phyloP scores from a whole-genome alignment of 2,797 vertebrate species.

The Pangasius larnaudii region DNA sequence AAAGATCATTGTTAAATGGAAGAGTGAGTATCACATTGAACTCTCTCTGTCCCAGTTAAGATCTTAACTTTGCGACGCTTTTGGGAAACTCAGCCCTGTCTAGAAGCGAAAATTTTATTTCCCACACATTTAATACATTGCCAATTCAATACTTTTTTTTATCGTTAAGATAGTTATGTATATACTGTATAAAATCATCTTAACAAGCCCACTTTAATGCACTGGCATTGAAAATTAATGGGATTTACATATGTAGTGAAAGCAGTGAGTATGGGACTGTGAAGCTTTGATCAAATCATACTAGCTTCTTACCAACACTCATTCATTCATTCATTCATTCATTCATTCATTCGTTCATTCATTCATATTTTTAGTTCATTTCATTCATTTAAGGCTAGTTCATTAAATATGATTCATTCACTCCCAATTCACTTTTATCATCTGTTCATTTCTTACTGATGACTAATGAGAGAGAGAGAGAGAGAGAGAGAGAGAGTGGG shows the following conservation, averaged over 20 bases:
- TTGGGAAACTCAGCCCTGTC: background rate
- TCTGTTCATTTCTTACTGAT: conserved; percentile 14
- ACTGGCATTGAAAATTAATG: background rate
- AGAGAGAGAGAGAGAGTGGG: background rate
- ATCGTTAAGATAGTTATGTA: background rate
- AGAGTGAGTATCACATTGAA: background rate
- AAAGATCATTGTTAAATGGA: background rate
- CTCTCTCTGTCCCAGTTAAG: background rate
- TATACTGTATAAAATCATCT: background rate
- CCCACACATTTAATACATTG: background rate
- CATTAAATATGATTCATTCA: conserved; percentile 27
- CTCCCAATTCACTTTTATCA: conserved; percentile 7
- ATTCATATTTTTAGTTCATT: background rate
- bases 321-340: background rate
- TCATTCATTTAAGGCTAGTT: background rate
- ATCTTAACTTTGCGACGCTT: background rate
- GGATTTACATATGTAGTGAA: background rate
- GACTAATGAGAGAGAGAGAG: conserved; percentile 4
- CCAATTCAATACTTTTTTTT: background rate
- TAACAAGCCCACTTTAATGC: background rate
- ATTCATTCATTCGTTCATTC: background rate
- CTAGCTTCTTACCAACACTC: background rate
- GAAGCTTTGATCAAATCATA: background rate
- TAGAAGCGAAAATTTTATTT: background rate
- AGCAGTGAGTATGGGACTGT: background rate